phyloP scores from a whole-genome alignment of 2,113 vertebrate genomes.

The Thermophis baileyi region DNA sequence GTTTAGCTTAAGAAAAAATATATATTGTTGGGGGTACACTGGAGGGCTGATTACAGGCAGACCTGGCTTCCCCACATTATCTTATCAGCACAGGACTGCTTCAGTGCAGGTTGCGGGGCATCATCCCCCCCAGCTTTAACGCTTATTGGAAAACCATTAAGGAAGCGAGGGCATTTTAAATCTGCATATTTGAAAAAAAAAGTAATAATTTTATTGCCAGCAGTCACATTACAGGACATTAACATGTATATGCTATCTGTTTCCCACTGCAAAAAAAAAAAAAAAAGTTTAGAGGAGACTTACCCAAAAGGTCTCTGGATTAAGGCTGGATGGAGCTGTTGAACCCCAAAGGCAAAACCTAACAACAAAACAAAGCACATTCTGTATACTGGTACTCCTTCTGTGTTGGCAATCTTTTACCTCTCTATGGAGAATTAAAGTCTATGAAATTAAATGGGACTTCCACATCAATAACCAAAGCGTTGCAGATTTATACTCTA shows the following conservation, averaged over 20 bases:
- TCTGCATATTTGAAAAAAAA: slow-evolving; percentile 52
- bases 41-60: slow-evolving; percentile 70
- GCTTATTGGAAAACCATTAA: slow-evolving; percentile 59
- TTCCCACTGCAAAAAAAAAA: slow-evolving; percentile 40
- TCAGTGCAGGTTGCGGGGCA: slow-evolving; percentile 49
- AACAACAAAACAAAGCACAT: slow-evolving; percentile 66
- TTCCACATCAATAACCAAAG: not conserved
- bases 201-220: slow-evolving; percentile 41
- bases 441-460: not conserved
- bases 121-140: slow-evolving; percentile 68
- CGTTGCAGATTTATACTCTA: not conserved
- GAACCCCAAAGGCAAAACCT: slow-evolving; percentile 98
- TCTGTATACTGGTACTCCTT: slow-evolving; percentile 41
- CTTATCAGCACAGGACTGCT: slow-evolving; percentile 52
- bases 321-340: slow-evolving; percentile 97
- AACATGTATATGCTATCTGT: slow-evolving; percentile 27
- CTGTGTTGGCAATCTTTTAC: not conserved
- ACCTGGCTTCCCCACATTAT: slow-evolving; percentile 70
- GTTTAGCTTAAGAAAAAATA: slow-evolving; percentile 80
- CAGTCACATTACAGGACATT: slow-evolving; percentile 54
- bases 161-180: slow-evolving; percentile 54
- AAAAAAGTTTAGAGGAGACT: slow-evolving; percentile 54
- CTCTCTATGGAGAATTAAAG: not conserved
- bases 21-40: slow-evolving; percentile 64
- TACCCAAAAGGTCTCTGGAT: slow-evolving; percentile 99